Evolutionary conservation across 2,113 vertebrate genomes (phyloP).

Genomic region (Furnarius figulus): DNA sequence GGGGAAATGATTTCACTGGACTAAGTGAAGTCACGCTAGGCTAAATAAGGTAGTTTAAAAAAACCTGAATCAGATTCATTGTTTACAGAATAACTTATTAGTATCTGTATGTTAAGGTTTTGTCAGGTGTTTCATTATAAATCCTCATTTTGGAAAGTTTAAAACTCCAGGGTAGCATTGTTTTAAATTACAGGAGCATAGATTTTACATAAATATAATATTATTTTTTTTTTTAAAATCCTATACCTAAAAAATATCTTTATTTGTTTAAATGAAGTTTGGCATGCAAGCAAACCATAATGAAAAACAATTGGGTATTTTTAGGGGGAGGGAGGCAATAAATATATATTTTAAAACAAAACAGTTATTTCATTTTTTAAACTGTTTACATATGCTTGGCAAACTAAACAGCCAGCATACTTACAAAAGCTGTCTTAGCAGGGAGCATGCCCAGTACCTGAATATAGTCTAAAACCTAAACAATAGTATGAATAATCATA

Average conservation of each 20-base stretch:
- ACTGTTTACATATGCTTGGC: slow-evolving; percentile 65
- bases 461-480: background rate
- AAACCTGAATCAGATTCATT: slow-evolving; percentile 34
- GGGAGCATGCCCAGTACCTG: background rate
- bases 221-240: background rate
- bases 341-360: slow-evolving; percentile 64
- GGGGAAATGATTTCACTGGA: background rate
- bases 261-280: slow-evolving; percentile 64
- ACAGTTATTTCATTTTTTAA: slow-evolving; percentile 72
- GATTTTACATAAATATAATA: slow-evolving; percentile 42
- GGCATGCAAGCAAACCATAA: slow-evolving; percentile 58
- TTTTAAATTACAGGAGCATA: slow-evolving; percentile 58
- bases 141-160: slow-evolving; percentile 41
- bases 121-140: slow-evolving; percentile 66
- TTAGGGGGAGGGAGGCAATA: background rate
- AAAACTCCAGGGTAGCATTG: slow-evolving; percentile 58
- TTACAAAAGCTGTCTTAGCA: background rate
- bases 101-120: slow-evolving; percentile 48
- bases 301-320: slow-evolving; percentile 58
- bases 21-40: background rate
- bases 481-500: background rate
- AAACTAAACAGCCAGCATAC: background rate
- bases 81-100: slow-evolving; percentile 60
- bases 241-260: slow-evolving; percentile 63
- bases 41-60: slow-evolving; percentile 5